phyloP scores from a whole-genome alignment of 2,113 vertebrate species.

The Cynopterus brachyotis region DNA sequence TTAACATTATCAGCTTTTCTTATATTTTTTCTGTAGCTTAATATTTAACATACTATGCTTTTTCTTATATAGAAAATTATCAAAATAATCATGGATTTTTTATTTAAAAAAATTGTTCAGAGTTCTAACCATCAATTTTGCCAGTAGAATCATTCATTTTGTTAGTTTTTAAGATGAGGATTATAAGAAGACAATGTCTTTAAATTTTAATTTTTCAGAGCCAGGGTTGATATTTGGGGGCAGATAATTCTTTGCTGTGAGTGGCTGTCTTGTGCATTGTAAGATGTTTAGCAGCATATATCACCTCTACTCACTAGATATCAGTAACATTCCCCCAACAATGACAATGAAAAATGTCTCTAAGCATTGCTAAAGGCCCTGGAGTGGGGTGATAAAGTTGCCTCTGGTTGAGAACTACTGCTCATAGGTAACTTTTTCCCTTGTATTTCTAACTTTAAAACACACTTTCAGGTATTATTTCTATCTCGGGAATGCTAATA shows the following conservation, averaged over 20 bases:
- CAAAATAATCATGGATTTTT: conserved; percentile 2
- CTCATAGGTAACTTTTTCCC: not conserved
- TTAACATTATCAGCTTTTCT: not conserved
- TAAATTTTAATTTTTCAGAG: conserved; percentile 3
- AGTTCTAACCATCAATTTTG: conserved; percentile 1
- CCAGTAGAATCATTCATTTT: not conserved
- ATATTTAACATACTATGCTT: not conserved
- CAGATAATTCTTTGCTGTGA: not conserved
- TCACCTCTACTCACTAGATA: not conserved
- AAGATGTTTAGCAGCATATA: not conserved
- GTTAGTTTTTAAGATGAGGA: not conserved
- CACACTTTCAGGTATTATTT: not conserved
- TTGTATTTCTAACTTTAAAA: not conserved
- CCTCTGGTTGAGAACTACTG: not conserved
- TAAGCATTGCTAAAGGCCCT: not conserved
- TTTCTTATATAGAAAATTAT: conserved; percentile 30
- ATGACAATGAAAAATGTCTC: not conserved
- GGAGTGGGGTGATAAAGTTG: not conserved
- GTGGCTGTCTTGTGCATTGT: not conserved
- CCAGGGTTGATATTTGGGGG: not conserved
- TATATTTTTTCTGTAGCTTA: not conserved
- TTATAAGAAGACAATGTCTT: not conserved
- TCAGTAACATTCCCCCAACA: not conserved
- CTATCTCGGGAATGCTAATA: not conserved
- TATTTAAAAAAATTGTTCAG: not conserved